Conservation (phyloP, 2,797 vertebrate species). For the Tolypeutes matacus region DNA sequence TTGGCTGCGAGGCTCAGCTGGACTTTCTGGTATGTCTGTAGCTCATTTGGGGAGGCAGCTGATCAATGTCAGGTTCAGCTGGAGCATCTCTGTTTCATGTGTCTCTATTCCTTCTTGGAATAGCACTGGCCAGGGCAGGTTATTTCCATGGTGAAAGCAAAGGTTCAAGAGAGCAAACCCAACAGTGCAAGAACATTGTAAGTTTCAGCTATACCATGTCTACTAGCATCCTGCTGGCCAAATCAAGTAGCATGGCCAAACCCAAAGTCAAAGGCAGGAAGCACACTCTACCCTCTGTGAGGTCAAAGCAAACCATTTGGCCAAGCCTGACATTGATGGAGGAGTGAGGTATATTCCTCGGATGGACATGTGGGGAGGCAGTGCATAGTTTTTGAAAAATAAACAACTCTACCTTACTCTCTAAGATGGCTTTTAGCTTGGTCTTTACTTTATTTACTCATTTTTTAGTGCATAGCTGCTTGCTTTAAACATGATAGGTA, state of each 20-base stretch:
- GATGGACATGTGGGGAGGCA: too few relatives aligned
- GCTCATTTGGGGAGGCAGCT: neutral
- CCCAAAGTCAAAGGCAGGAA: neutral
- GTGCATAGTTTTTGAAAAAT: neutral
- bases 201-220: neutral
- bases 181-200: neutral
- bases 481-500: neutral
- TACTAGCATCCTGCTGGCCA: neutral
- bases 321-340: neutral
- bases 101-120: neutral
- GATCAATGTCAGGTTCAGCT: too few relatives aligned
- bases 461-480: conserved; percentile 6
- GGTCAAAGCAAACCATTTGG: neutral
- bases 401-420: neutral
- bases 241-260: neutral
- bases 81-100: accelerated
- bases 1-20: neutral
- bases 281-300: too few relatives aligned
- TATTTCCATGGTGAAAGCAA: neutral
- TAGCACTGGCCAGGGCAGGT: neutral
- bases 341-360: neutral
- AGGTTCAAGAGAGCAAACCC: neutral
- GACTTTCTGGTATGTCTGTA: neutral
- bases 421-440: neutral
- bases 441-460: neutral